Evolutionary conservation across 2,113 vertebrate genomes (phyloP), one percentile per base, ranked within the genome.

Genomic region (Bostrychus sinensis): DNA sequence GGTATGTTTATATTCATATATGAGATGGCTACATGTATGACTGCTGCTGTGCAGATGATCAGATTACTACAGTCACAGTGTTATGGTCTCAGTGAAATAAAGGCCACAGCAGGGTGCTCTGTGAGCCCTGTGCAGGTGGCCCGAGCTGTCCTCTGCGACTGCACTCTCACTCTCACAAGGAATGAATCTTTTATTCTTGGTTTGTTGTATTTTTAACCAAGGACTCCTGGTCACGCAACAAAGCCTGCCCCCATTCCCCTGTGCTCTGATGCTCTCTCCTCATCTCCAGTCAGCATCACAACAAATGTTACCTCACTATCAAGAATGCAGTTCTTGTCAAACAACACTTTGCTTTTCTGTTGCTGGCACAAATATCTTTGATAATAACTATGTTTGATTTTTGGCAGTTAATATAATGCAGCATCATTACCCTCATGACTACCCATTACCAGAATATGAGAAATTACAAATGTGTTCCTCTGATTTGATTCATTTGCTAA

Each of bases 181-280:
- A 92, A 94, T 95, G 86, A 91, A 93, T 93, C 82, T 92, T 94
- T 94, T 86, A 92, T 91, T 89, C 84, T 51, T 51, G 84, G 85
- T 89, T 86, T 79, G 77, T 81, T 89, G 77, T 92, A 92, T 92
- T 92, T 93, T 92, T 92, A 92, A 88, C 87, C 77, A 56, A 81
- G 86, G 77, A 79, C 86, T 88, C 57, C 74, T 86, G 86, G 89
- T 91, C 91, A 92, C 82, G 88, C 88, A 84, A 89, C 81, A 83
- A 82, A 81, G 72, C 58, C 65, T 37, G 51, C 70, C 45, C 69
- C 8, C 64, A 69, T 56, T 56, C 70, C 63, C 58, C 62, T 66
- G 64, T 9, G 19, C 74, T 74, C 30, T 50, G 30, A 8, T 32
- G 30, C 66, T 43, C 70, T 42, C 42, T 54, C 42, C 41, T 62